phyloP scores from a whole-genome alignment of 1,140 invertebrate genomes.

The Acromyrmex heyeri region DNA sequence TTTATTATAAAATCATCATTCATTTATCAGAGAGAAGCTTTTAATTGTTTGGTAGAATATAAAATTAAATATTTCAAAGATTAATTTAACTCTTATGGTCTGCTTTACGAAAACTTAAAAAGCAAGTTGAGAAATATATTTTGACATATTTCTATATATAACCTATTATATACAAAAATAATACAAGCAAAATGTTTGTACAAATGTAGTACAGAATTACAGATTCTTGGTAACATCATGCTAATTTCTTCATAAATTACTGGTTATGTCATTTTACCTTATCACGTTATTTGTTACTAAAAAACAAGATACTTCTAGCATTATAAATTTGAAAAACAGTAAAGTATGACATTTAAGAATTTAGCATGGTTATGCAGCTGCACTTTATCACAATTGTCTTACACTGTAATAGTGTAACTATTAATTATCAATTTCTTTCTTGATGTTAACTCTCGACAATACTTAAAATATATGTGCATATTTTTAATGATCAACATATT shows the following conservation, averaged over 20 bases:
- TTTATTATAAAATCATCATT: neutral
- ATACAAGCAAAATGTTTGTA: slow-evolving; percentile 9
- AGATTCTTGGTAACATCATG: slow-evolving; percentile 9
- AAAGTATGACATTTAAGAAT: slow-evolving; percentile 48
- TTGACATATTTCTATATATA: slow-evolving; percentile 7
- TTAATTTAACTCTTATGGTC: neutral
- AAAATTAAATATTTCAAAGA: neutral
- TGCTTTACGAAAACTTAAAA: neutral
- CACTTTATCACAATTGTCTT: slow-evolving; percentile 56
- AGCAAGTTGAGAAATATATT: neutral
- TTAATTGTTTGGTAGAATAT: neutral
- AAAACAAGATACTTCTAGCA: slow-evolving; percentile 15
- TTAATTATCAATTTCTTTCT: neutral
- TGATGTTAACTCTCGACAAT: neutral
- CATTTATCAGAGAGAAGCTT: neutral
- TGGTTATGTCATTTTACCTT: slow-evolving; percentile 39
- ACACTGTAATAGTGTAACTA: slow-evolving; percentile 55
- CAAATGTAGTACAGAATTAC: neutral
- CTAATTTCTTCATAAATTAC: slow-evolving; percentile 1
- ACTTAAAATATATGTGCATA: neutral
- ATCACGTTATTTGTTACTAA: slow-evolving; percentile 21
- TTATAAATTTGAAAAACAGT: slow-evolving; percentile 27
- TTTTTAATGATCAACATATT: neutral
- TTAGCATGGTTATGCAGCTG: slow-evolving; percentile 36
- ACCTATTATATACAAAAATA: slow-evolving; percentile 2